Evolutionary conservation across 2,888 invertebrate species (phyloP).

Genomic region (Agrilus cyanescens): DNA sequence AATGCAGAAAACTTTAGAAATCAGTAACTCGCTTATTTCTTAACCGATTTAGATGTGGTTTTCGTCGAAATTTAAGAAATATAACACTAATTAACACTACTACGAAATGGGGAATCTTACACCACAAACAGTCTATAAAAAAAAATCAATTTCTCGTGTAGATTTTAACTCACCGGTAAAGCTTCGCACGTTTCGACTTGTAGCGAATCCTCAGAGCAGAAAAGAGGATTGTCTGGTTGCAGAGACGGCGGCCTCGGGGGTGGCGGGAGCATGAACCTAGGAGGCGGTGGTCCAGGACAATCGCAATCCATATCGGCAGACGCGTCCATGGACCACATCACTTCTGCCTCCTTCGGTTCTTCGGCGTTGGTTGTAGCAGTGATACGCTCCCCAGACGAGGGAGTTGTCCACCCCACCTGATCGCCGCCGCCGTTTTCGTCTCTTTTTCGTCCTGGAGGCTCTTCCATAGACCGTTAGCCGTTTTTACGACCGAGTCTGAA

Average conservation of each 20-base stretch:
- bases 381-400: constrained; percentile 14
- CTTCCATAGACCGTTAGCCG: constrained; percentile 8
- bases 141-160: neutral
- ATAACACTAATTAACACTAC: too few relatives aligned
- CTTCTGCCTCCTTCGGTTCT: constrained; percentile 29
- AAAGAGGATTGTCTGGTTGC: constrained; percentile 49
- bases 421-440: constrained; percentile 10
- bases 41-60: too few relatives aligned
- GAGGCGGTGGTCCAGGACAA: constrained; percentile 64
- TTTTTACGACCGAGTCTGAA: neutral
- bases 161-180: constrained; percentile 53
- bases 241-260: constrained; percentile 63
- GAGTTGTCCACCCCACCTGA: constrained; percentile 30
- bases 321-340: constrained; percentile 60
- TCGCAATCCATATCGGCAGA: constrained; percentile 62
- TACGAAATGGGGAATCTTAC: too few relatives aligned
- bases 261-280: constrained; percentile 62
- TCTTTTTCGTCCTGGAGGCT: constrained; percentile 4
- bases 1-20: too few relatives aligned
- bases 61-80: too few relatives aligned
- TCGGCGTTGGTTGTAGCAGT: constrained; percentile 15
- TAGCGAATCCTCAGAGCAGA: constrained; percentile 59
- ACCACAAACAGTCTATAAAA: too few relatives aligned
- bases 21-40: too few relatives aligned
- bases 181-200: constrained; percentile 64